A percentile compares a stretch with the other conserved stretches of the same genome.
These are phyloP conservation scores for Riparia riparia DNA, from an alignment of 2,113 vertebrate genomes.

Conservation along the genomic window DNA sequence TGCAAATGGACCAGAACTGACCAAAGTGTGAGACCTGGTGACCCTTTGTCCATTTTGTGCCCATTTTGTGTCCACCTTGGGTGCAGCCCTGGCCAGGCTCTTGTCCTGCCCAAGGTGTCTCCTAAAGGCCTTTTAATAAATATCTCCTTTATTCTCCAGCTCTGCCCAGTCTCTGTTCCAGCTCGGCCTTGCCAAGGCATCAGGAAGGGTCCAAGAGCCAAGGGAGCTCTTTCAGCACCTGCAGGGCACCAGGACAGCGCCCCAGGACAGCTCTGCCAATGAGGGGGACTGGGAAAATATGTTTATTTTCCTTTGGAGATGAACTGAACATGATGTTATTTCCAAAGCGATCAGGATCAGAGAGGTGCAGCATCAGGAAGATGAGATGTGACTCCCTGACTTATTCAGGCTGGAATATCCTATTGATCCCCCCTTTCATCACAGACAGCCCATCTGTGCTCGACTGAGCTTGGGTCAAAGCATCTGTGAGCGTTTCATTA, in stretches of 20 bases:
- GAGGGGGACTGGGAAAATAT: not conserved
- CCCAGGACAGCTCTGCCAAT: not conserved
- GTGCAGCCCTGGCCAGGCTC: not conserved
- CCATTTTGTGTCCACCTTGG: not conserved
- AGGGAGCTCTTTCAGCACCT: not conserved
- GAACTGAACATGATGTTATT: not conserved
- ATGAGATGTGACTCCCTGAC: constrained; percentile 51
- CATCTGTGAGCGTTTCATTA: not conserved
- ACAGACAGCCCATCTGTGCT: constrained; percentile 32
- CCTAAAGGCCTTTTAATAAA: not conserved
- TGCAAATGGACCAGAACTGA: not conserved
- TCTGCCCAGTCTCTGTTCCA: not conserved
- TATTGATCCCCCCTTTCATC: constrained; percentile 47
- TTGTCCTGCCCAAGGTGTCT: not conserved
- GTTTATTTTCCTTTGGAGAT: not conserved
- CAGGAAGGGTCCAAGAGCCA: not conserved
- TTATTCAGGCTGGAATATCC: constrained; percentile 40
- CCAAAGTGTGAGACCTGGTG: not conserved
- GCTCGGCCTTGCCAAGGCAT: not conserved
- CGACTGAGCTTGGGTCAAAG: not conserved
- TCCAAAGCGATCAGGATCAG: constrained; percentile 47
- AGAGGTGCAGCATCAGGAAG: not conserved
- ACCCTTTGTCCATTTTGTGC: not conserved
- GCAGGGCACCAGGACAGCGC: not conserved
- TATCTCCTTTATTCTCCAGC: not conserved